Conservation (phyloP, 2,113 vertebrate genomes). For the Cyphomyrus discorhynchus region DNA sequence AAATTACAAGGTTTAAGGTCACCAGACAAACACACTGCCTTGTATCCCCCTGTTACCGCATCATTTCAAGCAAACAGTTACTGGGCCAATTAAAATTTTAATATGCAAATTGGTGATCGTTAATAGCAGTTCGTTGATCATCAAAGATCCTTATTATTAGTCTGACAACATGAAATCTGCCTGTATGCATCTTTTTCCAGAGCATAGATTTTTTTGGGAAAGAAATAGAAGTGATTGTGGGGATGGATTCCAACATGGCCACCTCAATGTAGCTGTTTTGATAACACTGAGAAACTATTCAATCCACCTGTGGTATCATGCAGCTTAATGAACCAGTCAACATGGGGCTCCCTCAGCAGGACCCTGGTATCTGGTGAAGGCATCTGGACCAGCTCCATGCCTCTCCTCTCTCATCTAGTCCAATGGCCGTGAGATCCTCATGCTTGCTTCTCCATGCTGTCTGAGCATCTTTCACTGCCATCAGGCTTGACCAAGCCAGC, state of each 20-base stretch:
- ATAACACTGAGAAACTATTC: not conserved
- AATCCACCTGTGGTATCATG: not conserved
- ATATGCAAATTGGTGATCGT: not conserved
- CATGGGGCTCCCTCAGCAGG: not conserved
- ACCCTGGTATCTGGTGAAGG: not conserved
- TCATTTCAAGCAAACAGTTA: not conserved
- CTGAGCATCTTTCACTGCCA: not conserved
- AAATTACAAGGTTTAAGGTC: not conserved
- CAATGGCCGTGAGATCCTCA: not conserved
- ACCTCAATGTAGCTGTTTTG: not conserved
- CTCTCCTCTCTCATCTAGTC: not conserved
- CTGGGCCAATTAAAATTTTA: not conserved
- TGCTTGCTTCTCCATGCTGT: not conserved
- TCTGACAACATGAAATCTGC: not conserved
- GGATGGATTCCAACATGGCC: not conserved
- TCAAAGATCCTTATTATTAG: not conserved
- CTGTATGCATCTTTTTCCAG: not conserved
- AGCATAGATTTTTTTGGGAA: not conserved
- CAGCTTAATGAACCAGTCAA: not conserved
- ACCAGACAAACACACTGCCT: not conserved
- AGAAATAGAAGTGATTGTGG: not conserved
- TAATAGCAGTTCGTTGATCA: not conserved
- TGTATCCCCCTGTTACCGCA: not conserved
- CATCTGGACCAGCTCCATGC: not conserved
- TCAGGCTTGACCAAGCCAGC: constrained; percentile 37